Conservation (phyloP, 2,888 invertebrate species). For the Lissocephala sabroskyi region DNA sequence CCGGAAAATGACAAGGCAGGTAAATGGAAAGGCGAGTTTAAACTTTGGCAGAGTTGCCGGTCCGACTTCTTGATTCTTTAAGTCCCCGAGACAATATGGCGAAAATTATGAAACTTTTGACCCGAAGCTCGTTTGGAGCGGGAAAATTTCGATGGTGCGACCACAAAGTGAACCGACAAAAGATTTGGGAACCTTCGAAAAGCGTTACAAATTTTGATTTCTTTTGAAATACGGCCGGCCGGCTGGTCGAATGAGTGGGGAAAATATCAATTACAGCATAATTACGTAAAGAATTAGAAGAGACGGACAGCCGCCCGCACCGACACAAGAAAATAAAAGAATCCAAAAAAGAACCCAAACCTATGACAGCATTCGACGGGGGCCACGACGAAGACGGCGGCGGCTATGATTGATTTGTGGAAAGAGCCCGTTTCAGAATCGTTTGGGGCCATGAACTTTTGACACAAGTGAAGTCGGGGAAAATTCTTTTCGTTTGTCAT, state of each 20-base stretch:
- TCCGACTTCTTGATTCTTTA: no score
- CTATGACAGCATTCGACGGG: background rate
- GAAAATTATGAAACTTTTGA: no score
- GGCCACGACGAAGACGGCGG: constrained; percentile 5
- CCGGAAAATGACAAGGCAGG: no score
- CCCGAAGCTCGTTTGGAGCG: no score
- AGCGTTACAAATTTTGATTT: constrained; percentile 63
- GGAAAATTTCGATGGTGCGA: no score
- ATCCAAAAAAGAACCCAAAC: background rate
- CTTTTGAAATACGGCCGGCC: constrained; percentile 59
- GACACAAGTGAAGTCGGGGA: constrained; percentile 25
- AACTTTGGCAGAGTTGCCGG: no score
- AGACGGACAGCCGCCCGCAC: no score
- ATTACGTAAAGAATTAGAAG: constrained; percentile 36
- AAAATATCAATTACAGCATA: constrained; percentile 64
- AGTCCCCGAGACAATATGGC: no score
- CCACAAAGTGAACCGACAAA: constrained; percentile 22
- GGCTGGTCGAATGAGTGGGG: constrained; percentile 18
- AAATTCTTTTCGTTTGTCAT: constrained; percentile 57
- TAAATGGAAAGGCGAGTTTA: no score
- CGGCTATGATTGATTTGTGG: constrained; percentile 52
- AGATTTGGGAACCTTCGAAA: constrained; percentile 51
- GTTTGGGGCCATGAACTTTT: constrained; percentile 33
- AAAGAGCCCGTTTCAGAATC: constrained; percentile 20
- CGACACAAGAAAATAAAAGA: no score